Base-by-base conservation (phyloP, 2,797 vertebrate species). In the Sciurus vulgaris region DNA sequence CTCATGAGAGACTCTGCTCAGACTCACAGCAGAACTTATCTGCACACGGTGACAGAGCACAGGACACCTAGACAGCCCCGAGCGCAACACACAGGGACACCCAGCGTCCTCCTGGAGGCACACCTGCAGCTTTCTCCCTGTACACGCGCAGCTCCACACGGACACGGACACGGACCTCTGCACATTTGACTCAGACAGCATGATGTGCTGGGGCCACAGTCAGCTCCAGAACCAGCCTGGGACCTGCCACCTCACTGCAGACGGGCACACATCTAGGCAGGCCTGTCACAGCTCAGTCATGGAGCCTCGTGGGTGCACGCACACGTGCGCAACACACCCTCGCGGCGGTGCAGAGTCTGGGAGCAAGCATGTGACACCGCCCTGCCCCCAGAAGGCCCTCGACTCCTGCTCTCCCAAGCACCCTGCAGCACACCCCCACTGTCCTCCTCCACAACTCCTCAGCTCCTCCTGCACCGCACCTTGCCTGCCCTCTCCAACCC, bases 251-350 rank as follows among this genome's bases (percentile, higher is more conserved):
- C 38, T 44, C 41, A 33, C 24, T 54, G 26, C 54, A 69, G 1
- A 1, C 1, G 26, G 73, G 73, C 63, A 47, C 0, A 0, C 49
- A 24, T 8, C 30, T n/a, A 12, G 22, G 35, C 17, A 14, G 22
- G 24, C 20, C 15, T 4, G 3, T 59, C 56, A 20, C 35, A 69
- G 63, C 49, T 47, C 56, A 1, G 22, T n/a, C 61, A 49, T 1
- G 63, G 61, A 82, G 28, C 30, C 28, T 44, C 0, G 1, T 47
- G 33, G 90, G 63, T 33, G 63, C 41, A 33, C 3, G 18, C 67
- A 78, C 70, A 49, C 14, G 1, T 14, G 54, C 70, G 49, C 76
- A n/a, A 87, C 78, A 86, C 35, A 67, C 30, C 63, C 35, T 47
- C 54, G 26, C 72, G 28, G 22, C 0, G 2, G 49, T 6, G 38